Evolutionary conservation across 2,888 invertebrate species (phyloP), one percentile per base, ranked within the genome.

Genomic region (Pterostichus niger): DNA sequence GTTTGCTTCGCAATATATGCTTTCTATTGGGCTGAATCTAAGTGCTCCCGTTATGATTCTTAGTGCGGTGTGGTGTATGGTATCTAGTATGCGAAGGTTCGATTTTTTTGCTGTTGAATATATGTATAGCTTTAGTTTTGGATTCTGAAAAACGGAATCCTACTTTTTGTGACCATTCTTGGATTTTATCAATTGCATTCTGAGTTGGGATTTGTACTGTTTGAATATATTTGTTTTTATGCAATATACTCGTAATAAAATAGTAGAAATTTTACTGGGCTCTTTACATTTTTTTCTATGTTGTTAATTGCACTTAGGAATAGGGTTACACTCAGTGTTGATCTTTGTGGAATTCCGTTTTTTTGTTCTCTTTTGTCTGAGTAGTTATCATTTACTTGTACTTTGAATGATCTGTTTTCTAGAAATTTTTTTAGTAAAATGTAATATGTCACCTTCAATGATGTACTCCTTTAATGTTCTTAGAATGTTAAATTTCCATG

Each of bases 111-210:
- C 52, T 52, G 52, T 7, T n/a, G 52, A n/a, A n/a, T 52, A 52
- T 11, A 52, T 15, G 5, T 24, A 84, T 73, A 31, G 59, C 40
- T 78, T 68, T 15, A 11, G 83, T 82, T 80, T 85, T 84, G 6
- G 52, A 56, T 9, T 44, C 0, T 15, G 84, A 84, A 33, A 85
- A 83, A 35, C 84, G 71, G 35, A 85, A 83, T 6, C 83, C 84
- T 7, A 71, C 71, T 13, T 24, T 46, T 10, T 68, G 17, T 2
- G 84, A 79, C 76, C 56, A 83, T 0, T 68, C 15, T 7, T 52
- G 33, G 0, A 85, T 11, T 9, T 75, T 61, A 24, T 84, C 33
- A 9, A 85, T 77, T 11, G 84, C 56, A 11, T 73, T 4, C 71
- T 85, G 84, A 1, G 84, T 3, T 82, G 81, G 52, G 2, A 49